Conservation (phyloP, 2,888 invertebrate species). For the Parnassius mnemosyne region DNA sequence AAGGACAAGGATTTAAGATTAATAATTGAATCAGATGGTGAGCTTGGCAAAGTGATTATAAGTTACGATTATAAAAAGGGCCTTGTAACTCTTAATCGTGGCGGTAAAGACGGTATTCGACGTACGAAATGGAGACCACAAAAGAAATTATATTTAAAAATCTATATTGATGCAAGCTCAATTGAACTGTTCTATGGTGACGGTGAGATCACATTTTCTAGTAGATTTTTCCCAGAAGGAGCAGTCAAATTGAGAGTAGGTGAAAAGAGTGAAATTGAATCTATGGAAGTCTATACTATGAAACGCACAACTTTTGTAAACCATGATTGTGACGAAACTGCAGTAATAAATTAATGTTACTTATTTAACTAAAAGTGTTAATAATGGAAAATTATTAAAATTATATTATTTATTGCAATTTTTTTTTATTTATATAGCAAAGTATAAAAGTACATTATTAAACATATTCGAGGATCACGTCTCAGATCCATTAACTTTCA, state of each 20-base stretch:
- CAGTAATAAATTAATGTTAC: background rate
- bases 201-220: conserved; percentile 38
- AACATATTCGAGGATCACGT: too few relatives aligned
- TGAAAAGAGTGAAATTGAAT: conserved; percentile 8
- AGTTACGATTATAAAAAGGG: conserved; percentile 40
- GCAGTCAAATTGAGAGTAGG: conserved; percentile 27
- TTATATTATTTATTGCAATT: background rate
- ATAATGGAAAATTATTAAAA: background rate
- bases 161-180: conserved; percentile 35
- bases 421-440: too few relatives aligned
- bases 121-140: conserved; percentile 52
- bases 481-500: too few relatives aligned
- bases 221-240: conserved; percentile 36
- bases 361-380: background rate
- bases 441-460: background rate
- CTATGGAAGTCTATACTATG: conserved; percentile 11
- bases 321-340: background rate
- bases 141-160: conserved; percentile 25
- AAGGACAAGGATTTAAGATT: conserved; percentile 40
- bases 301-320: conserved; percentile 15
- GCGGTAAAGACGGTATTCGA: conserved; percentile 52
- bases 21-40: conserved; percentile 42
- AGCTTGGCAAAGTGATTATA: conserved; percentile 41
- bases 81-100: conserved; percentile 50
- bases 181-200: conserved; percentile 37